A percentile compares a stretch with the other conserved stretches of the same genome.
phyloP scores from a whole-genome alignment of 1,140 invertebrate species.

The Macrotrachela quadricornifera region DNA sequence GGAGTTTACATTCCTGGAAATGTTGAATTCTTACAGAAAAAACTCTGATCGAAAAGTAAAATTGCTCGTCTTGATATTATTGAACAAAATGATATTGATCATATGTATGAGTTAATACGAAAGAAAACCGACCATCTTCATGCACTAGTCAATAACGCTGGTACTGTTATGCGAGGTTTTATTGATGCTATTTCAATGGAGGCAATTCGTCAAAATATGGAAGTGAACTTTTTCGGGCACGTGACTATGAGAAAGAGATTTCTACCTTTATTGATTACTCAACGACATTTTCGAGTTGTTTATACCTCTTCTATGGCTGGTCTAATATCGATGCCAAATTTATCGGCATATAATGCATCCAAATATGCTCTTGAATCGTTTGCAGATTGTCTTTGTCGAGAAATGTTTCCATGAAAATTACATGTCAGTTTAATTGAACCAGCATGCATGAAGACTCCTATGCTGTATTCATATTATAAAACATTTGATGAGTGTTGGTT shows the following conservation, averaged over 20 bases:
- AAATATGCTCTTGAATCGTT: neutral
- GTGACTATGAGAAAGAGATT: slow-evolving; percentile 49
- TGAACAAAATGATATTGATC: too few species aligned
- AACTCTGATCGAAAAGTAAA: too few species aligned
- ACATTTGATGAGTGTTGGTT: too few species aligned
- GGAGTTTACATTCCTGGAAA: slow-evolving; percentile 24
- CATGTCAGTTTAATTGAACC: too few species aligned
- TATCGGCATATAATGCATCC: neutral
- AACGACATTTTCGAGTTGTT: neutral
- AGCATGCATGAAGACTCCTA: too few species aligned
- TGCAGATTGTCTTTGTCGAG: neutral
- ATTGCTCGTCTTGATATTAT: too few species aligned
- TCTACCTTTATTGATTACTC: slow-evolving; percentile 39
- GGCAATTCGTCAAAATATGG: slow-evolving; percentile 46
- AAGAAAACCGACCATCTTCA: neutral
- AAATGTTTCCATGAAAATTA: neutral
- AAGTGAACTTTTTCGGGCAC: slow-evolving; percentile 61
- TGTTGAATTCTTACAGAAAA: neutral
- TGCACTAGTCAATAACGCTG: slow-evolving; percentile 37
- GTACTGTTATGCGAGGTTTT: slow-evolving; percentile 63
- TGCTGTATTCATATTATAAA: too few species aligned
- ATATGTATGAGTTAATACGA: too few species aligned
- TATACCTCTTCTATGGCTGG: slow-evolving; percentile 11
- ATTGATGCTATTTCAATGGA: slow-evolving; percentile 59
- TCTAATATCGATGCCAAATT: slow-evolving; percentile 14